Percentiles rank a stretch among this genome's conserved stretches.
These are phyloP conservation scores for Bufo gargarizans DNA, from an alignment of 2,113 vertebrate genomes.

Conservation along the genomic window DNA sequence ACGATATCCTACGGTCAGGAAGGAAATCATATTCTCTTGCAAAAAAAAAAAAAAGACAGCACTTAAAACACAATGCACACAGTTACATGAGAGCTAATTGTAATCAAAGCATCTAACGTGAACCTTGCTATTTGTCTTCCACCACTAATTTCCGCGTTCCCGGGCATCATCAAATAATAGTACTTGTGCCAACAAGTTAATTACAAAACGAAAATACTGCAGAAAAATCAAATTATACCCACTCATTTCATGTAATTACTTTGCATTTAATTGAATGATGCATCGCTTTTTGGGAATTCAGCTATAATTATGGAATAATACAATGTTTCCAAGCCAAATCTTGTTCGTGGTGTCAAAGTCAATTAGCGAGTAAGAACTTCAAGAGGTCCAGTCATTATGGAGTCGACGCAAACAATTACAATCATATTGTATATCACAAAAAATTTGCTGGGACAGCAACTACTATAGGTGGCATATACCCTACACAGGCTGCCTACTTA, in stretches of 20 bases:
- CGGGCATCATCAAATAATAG: constrained; percentile 67
- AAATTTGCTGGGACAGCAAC: no score
- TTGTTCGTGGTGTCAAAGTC: constrained; percentile 40
- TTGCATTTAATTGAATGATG: constrained; percentile 65
- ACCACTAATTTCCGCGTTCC: constrained; percentile 63
- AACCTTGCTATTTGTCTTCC: constrained; percentile 63
- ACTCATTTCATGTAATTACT: constrained; percentile 61
- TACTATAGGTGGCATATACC: no score
- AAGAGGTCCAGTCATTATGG: not conserved
- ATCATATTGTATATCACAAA: not conserved
- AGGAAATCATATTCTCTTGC: constrained; percentile 60
- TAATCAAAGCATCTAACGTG: constrained; percentile 65
- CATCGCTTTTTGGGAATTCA: constrained; percentile 56
- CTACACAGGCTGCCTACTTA: no score
- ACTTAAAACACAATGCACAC: constrained; percentile 27
- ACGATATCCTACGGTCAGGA: not conserved
- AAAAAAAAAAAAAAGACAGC: not conserved
- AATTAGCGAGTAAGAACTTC: constrained; percentile 37
- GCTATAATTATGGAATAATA: constrained; percentile 49
- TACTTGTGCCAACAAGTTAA: constrained; percentile 74
- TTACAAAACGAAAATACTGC: constrained; percentile 70
- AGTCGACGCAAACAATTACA: not conserved
- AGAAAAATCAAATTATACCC: constrained; percentile 62
- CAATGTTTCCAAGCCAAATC: constrained; percentile 23
- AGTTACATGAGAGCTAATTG: constrained; percentile 64